Evolutionary conservation across 2,888 invertebrate genomes (phyloP), one percentile per base, ranked within the genome.

Genomic region (Cheilosia vernalis): DNA sequence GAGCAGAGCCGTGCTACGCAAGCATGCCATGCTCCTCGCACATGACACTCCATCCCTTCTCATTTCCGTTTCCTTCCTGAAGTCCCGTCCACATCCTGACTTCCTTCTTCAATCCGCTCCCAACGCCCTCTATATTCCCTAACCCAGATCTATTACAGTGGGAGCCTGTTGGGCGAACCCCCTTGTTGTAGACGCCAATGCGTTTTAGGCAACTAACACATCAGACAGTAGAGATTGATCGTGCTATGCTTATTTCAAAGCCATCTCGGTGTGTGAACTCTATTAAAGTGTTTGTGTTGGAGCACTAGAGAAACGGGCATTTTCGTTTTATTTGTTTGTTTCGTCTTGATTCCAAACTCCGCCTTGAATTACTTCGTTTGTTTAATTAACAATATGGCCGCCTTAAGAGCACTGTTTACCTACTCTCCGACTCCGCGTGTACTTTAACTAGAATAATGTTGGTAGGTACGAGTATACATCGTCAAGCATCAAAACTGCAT

Each of bases 301-400:
- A 51, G 51, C 21, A 10, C 4, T 15, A 21, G 9, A 10, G 21
- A 15, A 5, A 15, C 13, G 5, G 15, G 13, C 21, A 24, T 49
- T 51, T 51, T 51, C 15, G 13, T 27, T 51, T 24, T 24, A 10
- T 21, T 21, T 19, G 21, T 51, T 24, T 24, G 21, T 51, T 53
- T 27, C 42, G 4, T 42, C 27, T 53, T 42, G 27, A 67, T 30
- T 74, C 19, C 56, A 81, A 77, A 82, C 77, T 82, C 82, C 82
- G 82, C 82, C 82, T 72, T 61, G 49, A 77, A 66, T 77, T 77
- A 58, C 82, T 64, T 42, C 82, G 60, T 72, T 82, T 82, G 60
- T 77, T 82, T 77, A 72, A 72, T 72, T 77, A 66, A 72, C 77
- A 82, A 77, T 77, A 82, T 82, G 82, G 82, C 82, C 55, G 82